phyloP scores from a whole-genome alignment of 2,113 vertebrate species.

The Phylloscopus whistleri region DNA sequence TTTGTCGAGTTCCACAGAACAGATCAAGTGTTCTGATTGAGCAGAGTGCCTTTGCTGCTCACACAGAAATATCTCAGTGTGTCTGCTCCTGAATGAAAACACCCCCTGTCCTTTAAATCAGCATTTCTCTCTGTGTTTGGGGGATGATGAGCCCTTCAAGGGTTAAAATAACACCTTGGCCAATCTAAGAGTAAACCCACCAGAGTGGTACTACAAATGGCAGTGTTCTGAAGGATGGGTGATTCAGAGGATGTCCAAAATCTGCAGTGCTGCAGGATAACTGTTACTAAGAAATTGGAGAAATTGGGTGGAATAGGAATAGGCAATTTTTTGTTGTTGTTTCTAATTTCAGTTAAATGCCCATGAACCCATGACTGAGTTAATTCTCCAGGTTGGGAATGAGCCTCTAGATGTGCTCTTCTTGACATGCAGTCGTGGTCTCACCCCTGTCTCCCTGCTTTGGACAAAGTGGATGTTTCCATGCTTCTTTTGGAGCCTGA shows the following conservation, averaged over 20 bases:
- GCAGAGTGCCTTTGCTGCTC: not conserved
- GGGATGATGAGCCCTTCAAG: not conserved
- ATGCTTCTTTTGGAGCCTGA: not conserved
- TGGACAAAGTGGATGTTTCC: not conserved
- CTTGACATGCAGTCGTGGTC: rapidly evolving
- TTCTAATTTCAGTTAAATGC: not conserved
- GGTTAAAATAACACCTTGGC: not conserved
- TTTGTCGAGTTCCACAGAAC: not conserved
- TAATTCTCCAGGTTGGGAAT: not conserved
- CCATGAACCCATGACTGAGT: not conserved
- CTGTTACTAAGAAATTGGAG: not conserved
- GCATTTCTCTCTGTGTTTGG: not conserved
- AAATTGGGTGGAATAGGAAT: not conserved
- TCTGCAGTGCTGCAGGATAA: not conserved
- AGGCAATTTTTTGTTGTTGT: not conserved
- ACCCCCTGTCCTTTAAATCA: not conserved
- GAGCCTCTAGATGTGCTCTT: not conserved
- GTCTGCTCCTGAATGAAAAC: not conserved
- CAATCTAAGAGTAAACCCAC: not conserved
- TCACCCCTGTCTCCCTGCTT: not conserved
- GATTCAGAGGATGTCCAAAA: not conserved
- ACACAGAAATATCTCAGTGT: not conserved
- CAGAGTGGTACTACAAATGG: not conserved
- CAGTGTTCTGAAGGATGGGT: not conserved
- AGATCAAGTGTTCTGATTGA: not conserved